Conservation (phyloP, 2,797 vertebrate genomes). For the Thaleichthys pacificus region DNA sequence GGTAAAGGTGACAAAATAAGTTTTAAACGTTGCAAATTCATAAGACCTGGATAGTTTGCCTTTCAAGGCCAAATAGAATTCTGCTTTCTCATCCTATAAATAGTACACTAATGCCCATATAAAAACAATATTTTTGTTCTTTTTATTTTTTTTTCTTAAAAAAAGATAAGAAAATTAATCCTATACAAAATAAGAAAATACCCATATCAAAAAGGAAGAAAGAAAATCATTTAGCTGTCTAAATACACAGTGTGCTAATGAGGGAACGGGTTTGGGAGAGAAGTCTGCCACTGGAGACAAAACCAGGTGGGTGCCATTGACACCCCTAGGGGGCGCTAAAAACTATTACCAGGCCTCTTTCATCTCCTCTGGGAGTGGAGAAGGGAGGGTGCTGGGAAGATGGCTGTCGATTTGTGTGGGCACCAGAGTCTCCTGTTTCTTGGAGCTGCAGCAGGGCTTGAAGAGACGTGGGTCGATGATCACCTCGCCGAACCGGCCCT, state of each 20-base stretch:
- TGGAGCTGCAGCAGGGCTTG: conserved; percentile 82
- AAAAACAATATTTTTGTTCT: conserved; percentile 31
- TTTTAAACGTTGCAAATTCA: conserved; percentile 45
- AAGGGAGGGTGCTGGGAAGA: conserved; percentile 47
- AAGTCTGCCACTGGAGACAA: conserved; percentile 88
- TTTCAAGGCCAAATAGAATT: conserved; percentile 51
- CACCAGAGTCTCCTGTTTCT: conserved; percentile 70
- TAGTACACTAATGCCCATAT: conserved; percentile 77
- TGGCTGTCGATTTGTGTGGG: conserved; percentile 63
- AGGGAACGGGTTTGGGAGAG: conserved; percentile 43
- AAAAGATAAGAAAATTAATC: conserved; percentile 42
- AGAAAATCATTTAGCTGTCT: conserved; percentile 35
- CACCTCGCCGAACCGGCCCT: conserved; percentile 83
- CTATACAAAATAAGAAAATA: conserved; percentile 67
- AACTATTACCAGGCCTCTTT: conserved; percentile 77
- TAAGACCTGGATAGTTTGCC: conserved; percentile 53
- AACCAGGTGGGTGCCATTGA: conserved; percentile 66
- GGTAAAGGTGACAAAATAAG: conserved; percentile 53
- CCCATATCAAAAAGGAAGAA: conserved; percentile 54
- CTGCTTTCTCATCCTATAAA: conserved; percentile 72
- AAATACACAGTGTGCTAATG: conserved; percentile 55
- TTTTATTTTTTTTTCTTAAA: conserved; percentile 59
- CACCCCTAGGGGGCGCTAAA: conserved; percentile 49
- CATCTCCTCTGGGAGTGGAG: conserved; percentile 53
- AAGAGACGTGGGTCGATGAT: conserved; percentile 84